Evolutionary conservation across 2,113 vertebrate species (phyloP).

Genomic region (Brachyhypopomus gauderio): DNA sequence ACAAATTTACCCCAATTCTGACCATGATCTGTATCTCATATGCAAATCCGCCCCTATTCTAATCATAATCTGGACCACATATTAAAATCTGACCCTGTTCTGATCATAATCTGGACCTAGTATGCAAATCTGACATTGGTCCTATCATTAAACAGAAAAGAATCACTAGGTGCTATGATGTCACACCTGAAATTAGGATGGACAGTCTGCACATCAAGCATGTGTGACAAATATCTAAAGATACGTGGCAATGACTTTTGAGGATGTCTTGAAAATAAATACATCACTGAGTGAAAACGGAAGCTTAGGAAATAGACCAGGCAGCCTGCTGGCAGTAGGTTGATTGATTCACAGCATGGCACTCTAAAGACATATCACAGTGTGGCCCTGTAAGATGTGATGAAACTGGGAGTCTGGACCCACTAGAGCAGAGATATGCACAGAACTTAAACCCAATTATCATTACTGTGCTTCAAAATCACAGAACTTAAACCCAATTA

Average conservation of each 20-base stretch:
- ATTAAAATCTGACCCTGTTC: background rate
- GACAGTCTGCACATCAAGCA: background rate
- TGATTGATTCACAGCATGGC: conserved; percentile 71
- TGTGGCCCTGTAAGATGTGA: conserved; percentile 66
- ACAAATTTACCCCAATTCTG: too few relatives aligned
- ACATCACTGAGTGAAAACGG: conserved; percentile 59
- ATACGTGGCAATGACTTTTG: background rate
- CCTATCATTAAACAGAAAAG: background rate
- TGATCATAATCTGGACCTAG: background rate
- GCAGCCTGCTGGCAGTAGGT: conserved; percentile 71
- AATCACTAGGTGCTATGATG: background rate
- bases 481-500: conserved; percentile 17
- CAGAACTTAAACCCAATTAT: conserved; percentile 14
- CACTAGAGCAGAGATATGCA: conserved; percentile 51
- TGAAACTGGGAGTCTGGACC: conserved; percentile 67
- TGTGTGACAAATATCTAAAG: background rate
- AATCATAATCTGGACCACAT: background rate
- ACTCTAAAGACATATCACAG: conserved; percentile 64
- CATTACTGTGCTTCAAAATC: conserved; percentile 51
- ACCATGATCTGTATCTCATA: background rate
- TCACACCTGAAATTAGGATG: background rate
- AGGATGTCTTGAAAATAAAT: conserved; percentile 4
- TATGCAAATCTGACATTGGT: background rate
- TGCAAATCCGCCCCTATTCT: background rate
- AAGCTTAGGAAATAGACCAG: conserved; percentile 76